These are phyloP conservation scores for Acridotheres tristis DNA, from an alignment of 2,797 vertebrate genomes.

Conservation along the genomic window DNA sequence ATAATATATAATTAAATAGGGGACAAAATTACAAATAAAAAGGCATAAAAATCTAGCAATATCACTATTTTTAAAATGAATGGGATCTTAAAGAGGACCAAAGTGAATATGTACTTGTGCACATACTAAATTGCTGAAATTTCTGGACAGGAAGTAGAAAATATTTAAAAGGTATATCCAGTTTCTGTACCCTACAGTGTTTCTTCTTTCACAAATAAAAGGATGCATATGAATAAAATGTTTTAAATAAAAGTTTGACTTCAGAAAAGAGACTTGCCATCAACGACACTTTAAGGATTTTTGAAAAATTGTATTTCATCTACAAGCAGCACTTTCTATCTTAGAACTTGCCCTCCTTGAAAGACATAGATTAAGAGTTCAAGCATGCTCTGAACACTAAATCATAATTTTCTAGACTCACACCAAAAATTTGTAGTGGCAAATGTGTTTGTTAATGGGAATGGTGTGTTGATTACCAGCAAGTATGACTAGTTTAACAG, in stretches of 20 bases:
- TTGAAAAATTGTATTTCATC: neutral
- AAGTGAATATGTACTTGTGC: neutral
- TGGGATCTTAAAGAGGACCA: neutral
- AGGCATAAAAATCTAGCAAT: neutral
- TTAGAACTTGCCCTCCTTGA: neutral
- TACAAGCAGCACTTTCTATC: neutral
- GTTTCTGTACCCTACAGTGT: neutral
- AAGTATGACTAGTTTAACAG: neutral
- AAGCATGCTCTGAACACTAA: neutral
- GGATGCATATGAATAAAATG: neutral
- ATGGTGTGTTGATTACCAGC: neutral
- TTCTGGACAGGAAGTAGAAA: neutral
- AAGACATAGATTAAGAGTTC: neutral
- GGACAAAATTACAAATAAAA: rapidly evolving
- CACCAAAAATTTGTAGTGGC: neutral
- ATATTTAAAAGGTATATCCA: neutral
- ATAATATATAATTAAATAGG: neutral
- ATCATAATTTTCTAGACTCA: neutral
- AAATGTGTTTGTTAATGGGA: neutral
- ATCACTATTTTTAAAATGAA: neutral
- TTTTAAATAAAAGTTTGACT: neutral
- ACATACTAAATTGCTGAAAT: neutral
- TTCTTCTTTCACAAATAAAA: neutral
- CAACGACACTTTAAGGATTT: neutral
- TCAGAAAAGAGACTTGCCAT: neutral